Conservation (phyloP, 92 coral and sea anemone genomes). For the Zoanthus gigantus region DNA sequence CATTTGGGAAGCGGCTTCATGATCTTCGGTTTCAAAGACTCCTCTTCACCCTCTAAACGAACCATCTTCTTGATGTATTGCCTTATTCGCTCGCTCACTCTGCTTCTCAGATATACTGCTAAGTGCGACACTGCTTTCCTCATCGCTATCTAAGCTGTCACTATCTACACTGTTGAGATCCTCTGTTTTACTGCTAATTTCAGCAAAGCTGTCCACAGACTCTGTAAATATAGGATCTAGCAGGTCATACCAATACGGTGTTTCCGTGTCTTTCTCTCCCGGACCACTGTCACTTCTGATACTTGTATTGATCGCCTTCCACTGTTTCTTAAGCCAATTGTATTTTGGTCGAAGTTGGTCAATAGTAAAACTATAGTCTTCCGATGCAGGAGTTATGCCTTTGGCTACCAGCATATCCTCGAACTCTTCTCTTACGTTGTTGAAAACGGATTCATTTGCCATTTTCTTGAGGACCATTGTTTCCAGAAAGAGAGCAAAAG, state of each 20-base stretch:
- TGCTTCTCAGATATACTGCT: too few species aligned
- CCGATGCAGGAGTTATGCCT: conserved; percentile 10
- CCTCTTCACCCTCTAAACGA: too few species aligned
- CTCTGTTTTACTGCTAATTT: not conserved
- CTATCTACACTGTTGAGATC: not conserved
- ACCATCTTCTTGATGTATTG: too few species aligned
- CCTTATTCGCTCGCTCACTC: too few species aligned
- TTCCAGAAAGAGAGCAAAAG: conserved; percentile 55
- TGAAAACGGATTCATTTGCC: conserved; percentile 28
- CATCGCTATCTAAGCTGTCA: not conserved
- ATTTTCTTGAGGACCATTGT: conserved; percentile 48
- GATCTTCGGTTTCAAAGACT: too few species aligned
- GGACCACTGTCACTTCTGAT: conserved; percentile 18
- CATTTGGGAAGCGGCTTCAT: too few species aligned
- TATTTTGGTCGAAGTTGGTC: conserved; percentile 29
- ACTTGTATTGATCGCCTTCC: conserved; percentile 15
- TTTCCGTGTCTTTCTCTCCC: conserved; percentile 23
- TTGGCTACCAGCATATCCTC: conserved; percentile 39
- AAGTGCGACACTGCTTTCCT: too few species aligned
- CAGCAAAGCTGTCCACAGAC: not conserved
- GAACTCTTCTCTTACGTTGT: conserved; percentile 27
- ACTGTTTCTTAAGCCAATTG: conserved; percentile 43
- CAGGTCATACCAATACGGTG: conserved; percentile 16
- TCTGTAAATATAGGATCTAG: conserved; percentile 36
- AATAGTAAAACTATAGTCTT: conserved; percentile 17